Percentiles rank a stretch among this genome's conserved stretches.
Conservation (phyloP, 2,113 vertebrate species). For the Potamarius usumacintae region DNA sequence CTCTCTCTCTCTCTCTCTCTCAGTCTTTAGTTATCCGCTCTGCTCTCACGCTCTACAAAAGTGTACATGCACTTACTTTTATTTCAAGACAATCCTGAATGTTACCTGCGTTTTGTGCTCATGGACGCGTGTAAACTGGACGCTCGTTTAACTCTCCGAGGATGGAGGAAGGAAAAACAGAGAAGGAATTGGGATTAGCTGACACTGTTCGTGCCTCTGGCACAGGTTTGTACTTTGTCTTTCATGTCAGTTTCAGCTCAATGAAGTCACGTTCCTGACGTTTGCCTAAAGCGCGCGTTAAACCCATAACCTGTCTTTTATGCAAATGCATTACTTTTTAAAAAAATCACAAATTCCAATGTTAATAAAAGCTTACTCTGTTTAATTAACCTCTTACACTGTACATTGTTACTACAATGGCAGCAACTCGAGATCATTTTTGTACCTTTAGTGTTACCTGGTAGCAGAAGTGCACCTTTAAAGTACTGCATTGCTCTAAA, state of each 20-base stretch:
- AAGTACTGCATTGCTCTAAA: background rate
- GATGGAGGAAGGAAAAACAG: slow-evolving; percentile 43
- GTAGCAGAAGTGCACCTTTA: background rate
- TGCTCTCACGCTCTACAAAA: background rate
- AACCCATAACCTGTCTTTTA: background rate
- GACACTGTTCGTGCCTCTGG: background rate
- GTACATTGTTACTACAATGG: background rate
- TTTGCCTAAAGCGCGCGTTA: background rate
- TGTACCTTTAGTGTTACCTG: background rate
- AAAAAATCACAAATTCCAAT: background rate
- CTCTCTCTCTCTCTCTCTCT: slow-evolving; percentile 14
- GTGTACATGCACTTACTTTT: background rate
- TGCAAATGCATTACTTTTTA: background rate
- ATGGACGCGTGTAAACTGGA: background rate
- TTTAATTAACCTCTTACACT: background rate
- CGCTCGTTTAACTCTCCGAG: slow-evolving; percentile 27
- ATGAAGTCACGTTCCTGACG: background rate
- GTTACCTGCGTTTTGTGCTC: background rate
- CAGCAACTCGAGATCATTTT: background rate
- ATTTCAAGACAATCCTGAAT: background rate
- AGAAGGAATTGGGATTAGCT: background rate
- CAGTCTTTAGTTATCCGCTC: background rate
- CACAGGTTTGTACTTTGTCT: slow-evolving; percentile 5
- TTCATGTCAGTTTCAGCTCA: background rate
- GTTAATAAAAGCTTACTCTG: background rate